These are phyloP conservation scores for Protonibea diacanthus DNA, from an alignment of 2,797 vertebrate genomes.

Conservation along the genomic window DNA sequence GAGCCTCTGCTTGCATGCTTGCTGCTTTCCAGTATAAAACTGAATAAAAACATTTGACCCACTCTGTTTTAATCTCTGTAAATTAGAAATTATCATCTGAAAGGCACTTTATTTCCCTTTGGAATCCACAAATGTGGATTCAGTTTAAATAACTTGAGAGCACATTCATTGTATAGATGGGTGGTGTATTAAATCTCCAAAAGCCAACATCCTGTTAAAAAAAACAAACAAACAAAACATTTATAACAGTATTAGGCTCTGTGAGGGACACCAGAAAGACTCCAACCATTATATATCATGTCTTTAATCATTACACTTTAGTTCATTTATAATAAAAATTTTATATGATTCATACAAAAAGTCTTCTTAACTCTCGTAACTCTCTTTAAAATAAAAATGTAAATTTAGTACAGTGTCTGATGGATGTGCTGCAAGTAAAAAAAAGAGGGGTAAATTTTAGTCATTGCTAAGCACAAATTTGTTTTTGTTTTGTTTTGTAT, in stretches of 20 bases:
- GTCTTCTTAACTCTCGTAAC: not conserved
- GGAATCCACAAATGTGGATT: conserved; percentile 12
- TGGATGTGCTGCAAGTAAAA: not conserved
- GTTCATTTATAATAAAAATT: conserved; percentile 16
- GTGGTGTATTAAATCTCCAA: conserved; percentile 8
- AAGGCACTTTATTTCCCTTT: conserved; percentile 38
- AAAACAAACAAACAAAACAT: not conserved
- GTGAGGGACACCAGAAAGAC: conserved; percentile 10
- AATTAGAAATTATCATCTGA: not conserved
- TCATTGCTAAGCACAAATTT: not conserved
- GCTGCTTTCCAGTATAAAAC: conserved; percentile 31
- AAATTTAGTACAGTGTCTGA: not conserved
- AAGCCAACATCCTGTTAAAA: conserved; percentile 44
- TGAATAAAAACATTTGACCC: not conserved
- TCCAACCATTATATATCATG: too few species aligned
- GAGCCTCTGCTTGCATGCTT: conserved; percentile 69
- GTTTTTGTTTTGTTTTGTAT: not conserved
- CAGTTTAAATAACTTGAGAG: conserved; percentile 9
- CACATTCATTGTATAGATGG: conserved; percentile 40
- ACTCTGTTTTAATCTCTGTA: conserved; percentile 7
- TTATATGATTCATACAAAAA: not conserved
- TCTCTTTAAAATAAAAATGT: not conserved
- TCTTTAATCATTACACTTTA: not conserved
- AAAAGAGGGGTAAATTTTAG: not conserved
- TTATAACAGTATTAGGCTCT: not conserved